Conservation (phyloP, 1,140 invertebrate genomes). For the Drosophila pectinifera region DNA sequence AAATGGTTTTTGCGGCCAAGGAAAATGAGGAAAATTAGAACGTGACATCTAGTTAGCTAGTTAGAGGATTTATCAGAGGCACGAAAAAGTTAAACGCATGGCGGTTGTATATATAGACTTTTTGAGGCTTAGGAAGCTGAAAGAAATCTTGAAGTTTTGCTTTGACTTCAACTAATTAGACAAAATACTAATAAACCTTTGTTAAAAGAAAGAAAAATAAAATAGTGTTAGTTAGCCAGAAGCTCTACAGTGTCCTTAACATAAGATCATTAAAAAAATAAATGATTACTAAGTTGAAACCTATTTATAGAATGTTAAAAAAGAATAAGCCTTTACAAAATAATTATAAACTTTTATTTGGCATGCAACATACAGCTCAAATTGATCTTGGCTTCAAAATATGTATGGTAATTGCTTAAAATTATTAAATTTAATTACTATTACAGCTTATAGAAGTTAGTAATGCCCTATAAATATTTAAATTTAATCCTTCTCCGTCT, state of each 20-base stretch:
- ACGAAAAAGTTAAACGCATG: not conserved
- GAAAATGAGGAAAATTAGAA: conserved; percentile 9
- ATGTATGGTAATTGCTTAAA: not conserved
- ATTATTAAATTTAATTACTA: not conserved
- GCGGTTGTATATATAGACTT: not conserved
- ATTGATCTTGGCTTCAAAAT: too few species aligned
- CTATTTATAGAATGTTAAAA: too few species aligned
- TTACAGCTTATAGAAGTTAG: not conserved
- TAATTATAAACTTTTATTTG: not conserved
- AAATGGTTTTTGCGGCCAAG: conserved; percentile 8
- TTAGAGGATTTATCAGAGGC: not conserved
- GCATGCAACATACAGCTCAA: not conserved
- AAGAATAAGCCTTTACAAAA: too few species aligned
- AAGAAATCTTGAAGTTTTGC: too few species aligned
- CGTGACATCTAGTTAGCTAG: not conserved
- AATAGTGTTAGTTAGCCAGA: too few species aligned
- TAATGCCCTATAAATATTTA: not conserved
- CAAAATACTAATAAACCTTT: not conserved
- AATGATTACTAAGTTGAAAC: too few species aligned
- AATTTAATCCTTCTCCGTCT: too few species aligned
- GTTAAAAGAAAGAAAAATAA: too few species aligned
- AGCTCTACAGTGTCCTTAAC: too few species aligned
- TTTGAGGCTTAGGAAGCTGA: not conserved
- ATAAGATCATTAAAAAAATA: too few species aligned
- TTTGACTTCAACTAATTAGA: not conserved